Base-by-base conservation (phyloP, 2,797 vertebrate species). In the Pangasius mekongensis region DNA sequence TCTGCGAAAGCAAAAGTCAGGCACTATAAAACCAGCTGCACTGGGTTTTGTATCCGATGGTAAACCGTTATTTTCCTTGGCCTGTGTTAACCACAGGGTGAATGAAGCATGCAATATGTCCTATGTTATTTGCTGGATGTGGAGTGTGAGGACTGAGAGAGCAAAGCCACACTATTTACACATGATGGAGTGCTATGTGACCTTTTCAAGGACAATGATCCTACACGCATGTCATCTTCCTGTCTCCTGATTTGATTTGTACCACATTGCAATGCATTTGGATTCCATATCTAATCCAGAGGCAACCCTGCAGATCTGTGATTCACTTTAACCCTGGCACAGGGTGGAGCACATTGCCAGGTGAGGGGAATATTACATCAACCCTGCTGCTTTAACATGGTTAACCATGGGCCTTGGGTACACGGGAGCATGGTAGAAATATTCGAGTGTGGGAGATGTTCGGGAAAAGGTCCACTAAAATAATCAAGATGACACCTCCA, bases 401-500 rank as follows among this genome's bases (percentile, higher is more conserved):
- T 96, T 96, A 87, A 95, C 93, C 91, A 93, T 90, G 91, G 93
- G 93, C 93, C 92, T 89, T 90, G 91, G 87, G 94, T 92, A 93
- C 92, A 92, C 92, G n/a, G 74, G 81, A 76, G 58, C 91, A 91
- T 92, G 83, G 85, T 91, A 90, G 94, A 94, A 84, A 88, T 62
- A 22, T 93, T 92, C 93, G 89, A 91, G 91, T 91, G 83, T 82
- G 67, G 92, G 91, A 93, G 92, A 85, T 89, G 86, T 82, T 92
- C 91, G 89, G 91, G 87, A 27, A 90, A 92, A 92, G 39, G 87
- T 93, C 89, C 85, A 93, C 93, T 95, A 95, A 96, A 95, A 96
- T 95, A 96, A 97, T 96, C 96, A 96, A 86, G 92, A 95, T 93
- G 95, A 96, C 96, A 95, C 94, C 93, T 96, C 95, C 95, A 94